Conservation (phyloP, 2,797 vertebrate species). For the Pseudochirops corinnae region DNA sequence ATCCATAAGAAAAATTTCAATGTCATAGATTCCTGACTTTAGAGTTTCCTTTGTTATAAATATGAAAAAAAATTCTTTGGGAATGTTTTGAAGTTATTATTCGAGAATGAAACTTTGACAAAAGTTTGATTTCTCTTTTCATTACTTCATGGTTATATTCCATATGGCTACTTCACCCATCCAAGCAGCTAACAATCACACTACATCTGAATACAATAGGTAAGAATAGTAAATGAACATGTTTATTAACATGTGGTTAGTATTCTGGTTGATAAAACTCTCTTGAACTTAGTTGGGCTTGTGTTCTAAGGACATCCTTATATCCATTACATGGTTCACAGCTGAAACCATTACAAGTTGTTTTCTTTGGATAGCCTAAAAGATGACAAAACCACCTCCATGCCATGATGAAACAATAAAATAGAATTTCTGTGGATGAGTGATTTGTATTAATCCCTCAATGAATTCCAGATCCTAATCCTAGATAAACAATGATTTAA, state of each 20-base stretch:
- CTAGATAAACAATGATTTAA: not conserved
- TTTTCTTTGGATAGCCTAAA: not conserved
- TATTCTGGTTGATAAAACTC: not conserved
- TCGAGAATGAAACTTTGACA: not conserved
- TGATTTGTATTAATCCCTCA: not conserved
- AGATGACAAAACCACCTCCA: not conserved
- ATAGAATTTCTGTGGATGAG: not conserved
- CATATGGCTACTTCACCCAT: not conserved
- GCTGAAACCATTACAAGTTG: not conserved
- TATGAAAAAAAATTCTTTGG: not conserved
- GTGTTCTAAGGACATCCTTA: not conserved
- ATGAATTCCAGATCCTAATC: not conserved
- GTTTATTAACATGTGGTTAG: not conserved
- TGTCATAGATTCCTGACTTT: not conserved
- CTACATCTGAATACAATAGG: not conserved
- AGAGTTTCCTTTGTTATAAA: not conserved
- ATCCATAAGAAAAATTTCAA: not conserved
- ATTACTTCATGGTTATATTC: not conserved
- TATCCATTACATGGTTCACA: not conserved
- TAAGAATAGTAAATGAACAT: not conserved
- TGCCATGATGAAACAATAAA: not conserved
- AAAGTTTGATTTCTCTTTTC: not conserved
- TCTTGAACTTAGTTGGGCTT: not conserved
- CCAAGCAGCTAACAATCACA: not conserved
- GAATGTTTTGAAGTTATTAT: not conserved